Evolutionary conservation across 2,888 invertebrate species (phyloP).

Genomic region (Polydrusus cervinus): DNA sequence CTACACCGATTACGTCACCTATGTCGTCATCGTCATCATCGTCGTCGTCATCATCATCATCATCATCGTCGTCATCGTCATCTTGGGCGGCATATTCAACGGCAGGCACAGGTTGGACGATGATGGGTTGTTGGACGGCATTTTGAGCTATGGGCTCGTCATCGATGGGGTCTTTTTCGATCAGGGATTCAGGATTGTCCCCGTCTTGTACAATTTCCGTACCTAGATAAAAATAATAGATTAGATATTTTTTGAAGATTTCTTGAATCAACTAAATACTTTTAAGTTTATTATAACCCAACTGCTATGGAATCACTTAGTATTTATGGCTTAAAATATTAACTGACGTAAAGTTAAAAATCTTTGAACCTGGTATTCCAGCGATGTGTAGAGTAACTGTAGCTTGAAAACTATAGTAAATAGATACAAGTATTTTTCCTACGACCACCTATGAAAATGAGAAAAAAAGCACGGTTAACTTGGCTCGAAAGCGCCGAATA

Average conservation of each 20-base stretch:
- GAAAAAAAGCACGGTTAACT: too few relatives aligned
- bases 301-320: too few relatives aligned
- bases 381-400: too few relatives aligned
- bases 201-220: constrained; percentile 55
- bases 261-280: too few relatives aligned
- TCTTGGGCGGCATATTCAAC: constrained; percentile 71
- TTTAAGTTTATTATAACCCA: too few relatives aligned
- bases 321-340: too few relatives aligned
- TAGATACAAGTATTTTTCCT: too few relatives aligned
- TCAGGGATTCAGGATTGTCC: constrained; percentile 57
- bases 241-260: not conserved
- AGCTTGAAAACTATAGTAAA: too few relatives aligned
- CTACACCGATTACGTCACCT: constrained; percentile 76
- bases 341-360: too few relatives aligned
- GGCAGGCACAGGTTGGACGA: constrained; percentile 68
- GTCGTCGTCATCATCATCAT: constrained; percentile 74
- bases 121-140: constrained; percentile 64
- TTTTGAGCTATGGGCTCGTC: constrained; percentile 58
- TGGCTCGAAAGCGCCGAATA: too few relatives aligned
- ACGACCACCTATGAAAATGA: too few relatives aligned
- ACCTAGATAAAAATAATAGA: constrained; percentile 40
- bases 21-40: constrained; percentile 71
- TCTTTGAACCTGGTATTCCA: too few relatives aligned
- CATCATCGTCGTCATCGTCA: constrained; percentile 76
- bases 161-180: constrained; percentile 67